Conservation (phyloP, 2,888 invertebrate species). For the Chalcis sispes region DNA sequence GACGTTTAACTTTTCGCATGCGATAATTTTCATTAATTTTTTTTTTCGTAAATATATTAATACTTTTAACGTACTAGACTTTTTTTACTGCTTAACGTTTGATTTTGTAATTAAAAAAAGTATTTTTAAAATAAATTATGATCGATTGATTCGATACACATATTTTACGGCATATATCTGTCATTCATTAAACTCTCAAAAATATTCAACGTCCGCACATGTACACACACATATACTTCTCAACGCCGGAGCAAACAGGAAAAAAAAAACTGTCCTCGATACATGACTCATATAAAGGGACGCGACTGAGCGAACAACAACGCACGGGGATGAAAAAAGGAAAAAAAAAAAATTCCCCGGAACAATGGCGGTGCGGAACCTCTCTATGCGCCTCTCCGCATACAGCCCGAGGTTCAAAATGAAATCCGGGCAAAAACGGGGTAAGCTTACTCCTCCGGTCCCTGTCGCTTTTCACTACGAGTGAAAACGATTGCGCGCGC, state of each 20-base stretch:
- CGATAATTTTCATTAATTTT: too few relatives aligned
- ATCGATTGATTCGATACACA: too few relatives aligned
- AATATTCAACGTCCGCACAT: too few relatives aligned
- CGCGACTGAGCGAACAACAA: constrained; percentile 41
- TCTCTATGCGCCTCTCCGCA: too few relatives aligned
- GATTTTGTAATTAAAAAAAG: too few relatives aligned
- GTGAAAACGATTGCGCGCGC: constrained; percentile 32
- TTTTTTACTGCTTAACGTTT: too few relatives aligned
- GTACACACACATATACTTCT: too few relatives aligned
- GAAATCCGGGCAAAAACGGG: constrained; percentile 66
- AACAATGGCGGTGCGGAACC: constrained; percentile 61
- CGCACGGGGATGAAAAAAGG: constrained; percentile 31
- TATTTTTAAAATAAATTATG: too few relatives aligned
- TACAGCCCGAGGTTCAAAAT: constrained; percentile 60
- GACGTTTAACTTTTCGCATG: constrained; percentile 40
- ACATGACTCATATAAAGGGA: constrained; percentile 67
- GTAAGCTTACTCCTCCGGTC: constrained; percentile 57
- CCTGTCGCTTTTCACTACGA: constrained; percentile 47
- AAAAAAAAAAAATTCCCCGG: constrained; percentile 53
- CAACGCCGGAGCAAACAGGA: background rate
- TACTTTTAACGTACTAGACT: too few relatives aligned
- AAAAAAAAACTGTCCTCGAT: constrained; percentile 59
- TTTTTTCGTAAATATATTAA: too few relatives aligned
- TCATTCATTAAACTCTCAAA: too few relatives aligned
- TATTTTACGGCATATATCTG: too few relatives aligned